A percentile compares a stretch with the other conserved stretches of the same genome.
Conservation (phyloP, 2,113 vertebrate genomes). For the Sylvia atricapilla region DNA sequence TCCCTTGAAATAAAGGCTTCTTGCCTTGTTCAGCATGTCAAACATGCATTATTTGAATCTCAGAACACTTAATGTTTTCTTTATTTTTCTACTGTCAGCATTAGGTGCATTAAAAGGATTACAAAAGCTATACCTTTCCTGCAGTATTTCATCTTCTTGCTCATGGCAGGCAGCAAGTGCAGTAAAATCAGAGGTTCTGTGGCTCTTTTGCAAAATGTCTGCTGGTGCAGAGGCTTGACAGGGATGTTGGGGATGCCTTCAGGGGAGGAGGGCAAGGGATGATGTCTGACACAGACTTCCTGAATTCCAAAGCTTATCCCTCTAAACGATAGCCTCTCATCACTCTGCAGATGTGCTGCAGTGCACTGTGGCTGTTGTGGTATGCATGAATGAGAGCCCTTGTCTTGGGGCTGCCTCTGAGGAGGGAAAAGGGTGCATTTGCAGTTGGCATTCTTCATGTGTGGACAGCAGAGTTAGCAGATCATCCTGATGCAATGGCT, state of each 20-base stretch:
- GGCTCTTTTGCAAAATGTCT: neutral
- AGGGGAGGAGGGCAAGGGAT: neutral
- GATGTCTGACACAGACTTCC: neutral
- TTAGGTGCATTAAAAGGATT: neutral
- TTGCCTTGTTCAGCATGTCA: neutral
- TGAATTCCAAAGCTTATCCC: conserved; percentile 31
- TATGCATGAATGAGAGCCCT: neutral
- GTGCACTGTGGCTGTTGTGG: neutral
- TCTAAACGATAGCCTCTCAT: neutral
- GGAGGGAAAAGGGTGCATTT: neutral
- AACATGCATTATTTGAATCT: neutral
- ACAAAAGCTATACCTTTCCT: neutral
- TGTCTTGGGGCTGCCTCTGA: neutral
- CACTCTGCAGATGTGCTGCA: neutral
- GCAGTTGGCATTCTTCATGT: neutral
- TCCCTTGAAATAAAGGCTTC: neutral
- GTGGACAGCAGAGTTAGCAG: neutral
- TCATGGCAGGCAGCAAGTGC: neutral
- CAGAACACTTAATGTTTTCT: neutral
- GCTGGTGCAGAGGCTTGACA: neutral
- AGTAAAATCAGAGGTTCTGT: neutral
- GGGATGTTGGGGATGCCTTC: neutral
- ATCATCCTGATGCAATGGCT: neutral
- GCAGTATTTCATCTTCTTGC: neutral
- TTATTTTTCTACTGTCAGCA: too few species aligned